These are phyloP conservation scores for Acanthisitta chloris DNA, from an alignment of 2,113 vertebrate species.

Conservation along the genomic window DNA sequence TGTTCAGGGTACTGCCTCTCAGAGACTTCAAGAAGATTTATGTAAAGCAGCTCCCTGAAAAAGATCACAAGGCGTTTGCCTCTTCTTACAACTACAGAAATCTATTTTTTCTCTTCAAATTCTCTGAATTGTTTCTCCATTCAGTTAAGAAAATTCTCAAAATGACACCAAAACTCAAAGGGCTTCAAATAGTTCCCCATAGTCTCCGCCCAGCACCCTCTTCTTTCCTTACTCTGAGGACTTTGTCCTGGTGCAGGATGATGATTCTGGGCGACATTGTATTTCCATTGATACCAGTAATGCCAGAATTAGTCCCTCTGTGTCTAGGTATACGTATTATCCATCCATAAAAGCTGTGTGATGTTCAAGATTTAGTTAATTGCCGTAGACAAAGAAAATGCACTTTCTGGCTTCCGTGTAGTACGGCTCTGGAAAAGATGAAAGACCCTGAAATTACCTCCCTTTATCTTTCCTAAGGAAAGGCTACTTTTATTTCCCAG, in stretches of 20 bases:
- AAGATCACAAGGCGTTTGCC: background rate
- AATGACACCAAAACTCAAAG: background rate
- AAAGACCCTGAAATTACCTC: background rate
- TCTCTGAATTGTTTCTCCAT: background rate
- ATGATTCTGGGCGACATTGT: background rate
- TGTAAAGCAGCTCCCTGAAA: background rate
- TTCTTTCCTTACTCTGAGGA: background rate
- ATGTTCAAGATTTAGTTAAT: constrained; percentile 3
- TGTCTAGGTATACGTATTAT: background rate
- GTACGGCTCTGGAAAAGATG: background rate
- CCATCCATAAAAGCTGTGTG: background rate
- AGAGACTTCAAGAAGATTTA: background rate
- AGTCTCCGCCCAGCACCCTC: accelerated
- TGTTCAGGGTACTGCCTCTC: background rate
- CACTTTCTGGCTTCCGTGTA: background rate
- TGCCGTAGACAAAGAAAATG: background rate
- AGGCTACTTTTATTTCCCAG: background rate
- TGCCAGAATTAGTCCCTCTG: background rate
- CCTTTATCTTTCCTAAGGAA: background rate
- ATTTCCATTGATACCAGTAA: background rate
- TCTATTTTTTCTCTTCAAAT: background rate
- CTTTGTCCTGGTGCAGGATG: background rate
- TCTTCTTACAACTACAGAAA: background rate
- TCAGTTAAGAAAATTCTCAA: background rate
- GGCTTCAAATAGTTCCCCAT: background rate